Conservation (phyloP, 2,888 invertebrate species). For the Cordilura impudica region DNA sequence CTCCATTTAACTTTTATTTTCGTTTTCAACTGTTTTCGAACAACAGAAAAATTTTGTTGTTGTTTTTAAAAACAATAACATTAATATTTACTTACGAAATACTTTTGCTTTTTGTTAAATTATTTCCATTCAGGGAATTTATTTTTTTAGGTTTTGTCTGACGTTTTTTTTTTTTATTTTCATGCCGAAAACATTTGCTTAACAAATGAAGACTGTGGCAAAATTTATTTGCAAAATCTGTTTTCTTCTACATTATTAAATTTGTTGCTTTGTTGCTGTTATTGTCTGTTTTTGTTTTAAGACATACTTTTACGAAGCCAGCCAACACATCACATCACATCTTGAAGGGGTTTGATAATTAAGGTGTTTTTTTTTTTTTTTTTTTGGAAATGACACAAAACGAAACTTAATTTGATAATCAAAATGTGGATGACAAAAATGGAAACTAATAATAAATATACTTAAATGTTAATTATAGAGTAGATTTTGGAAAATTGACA, state of each 20-base stretch:
- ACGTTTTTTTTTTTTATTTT: neutral
- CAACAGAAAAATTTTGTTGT: too few species aligned
- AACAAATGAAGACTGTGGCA: neutral
- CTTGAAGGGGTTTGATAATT: neutral
- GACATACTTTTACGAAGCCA: neutral
- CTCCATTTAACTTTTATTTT: neutral
- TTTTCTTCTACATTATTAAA: neutral
- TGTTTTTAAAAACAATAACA: neutral
- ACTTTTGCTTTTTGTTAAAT: neutral
- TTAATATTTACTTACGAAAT: neutral
- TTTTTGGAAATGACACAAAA: neutral
- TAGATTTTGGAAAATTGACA: neutral
- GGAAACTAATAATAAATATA: constrained; percentile 14
- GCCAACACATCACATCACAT: neutral
- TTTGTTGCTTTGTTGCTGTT: too few species aligned
- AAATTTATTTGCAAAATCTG: neutral
- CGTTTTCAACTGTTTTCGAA: too few species aligned
- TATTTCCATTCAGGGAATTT: neutral
- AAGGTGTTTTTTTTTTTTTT: neutral
- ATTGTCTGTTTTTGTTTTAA: neutral
- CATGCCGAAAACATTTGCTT: neutral
- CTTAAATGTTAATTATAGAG: constrained; percentile 4
- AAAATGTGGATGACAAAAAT: constrained; percentile 14
- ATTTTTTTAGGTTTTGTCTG: too few species aligned
- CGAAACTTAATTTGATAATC: constrained; percentile 6